phyloP scores from a whole-genome alignment of 2,888 invertebrate genomes.

The Apomyelois bistriatella region DNA sequence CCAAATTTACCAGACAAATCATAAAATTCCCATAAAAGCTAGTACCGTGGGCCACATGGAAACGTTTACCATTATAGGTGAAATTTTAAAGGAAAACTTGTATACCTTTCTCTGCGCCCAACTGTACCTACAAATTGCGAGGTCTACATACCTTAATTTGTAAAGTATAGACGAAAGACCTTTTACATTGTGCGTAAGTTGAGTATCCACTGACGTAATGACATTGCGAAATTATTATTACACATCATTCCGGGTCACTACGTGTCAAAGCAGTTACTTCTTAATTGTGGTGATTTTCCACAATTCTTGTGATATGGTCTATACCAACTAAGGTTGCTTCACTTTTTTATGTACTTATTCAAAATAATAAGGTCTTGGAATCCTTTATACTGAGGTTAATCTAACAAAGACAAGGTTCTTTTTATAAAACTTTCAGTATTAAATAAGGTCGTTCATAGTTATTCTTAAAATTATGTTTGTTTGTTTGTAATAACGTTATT shows the following conservation, averaged over 20 bases:
- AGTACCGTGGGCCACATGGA: too few relatives aligned
- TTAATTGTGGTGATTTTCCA: slow-evolving; percentile 3
- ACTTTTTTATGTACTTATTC: neutral
- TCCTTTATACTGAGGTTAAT: neutral
- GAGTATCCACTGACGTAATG: neutral
- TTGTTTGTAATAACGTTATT: too few relatives aligned
- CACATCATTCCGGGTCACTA: slow-evolving; percentile 1
- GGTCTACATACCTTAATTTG: neutral
- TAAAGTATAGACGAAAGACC: neutral
- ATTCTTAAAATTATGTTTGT: too few relatives aligned
- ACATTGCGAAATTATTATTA: neutral
- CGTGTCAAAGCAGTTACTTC: neutral
- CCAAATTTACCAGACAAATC: too few relatives aligned
- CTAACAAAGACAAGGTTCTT: neutral
- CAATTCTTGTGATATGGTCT: neutral
- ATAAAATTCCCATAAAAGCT: too few relatives aligned
- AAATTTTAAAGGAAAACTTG: too few relatives aligned
- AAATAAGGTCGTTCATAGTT: neutral
- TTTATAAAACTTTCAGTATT: neutral
- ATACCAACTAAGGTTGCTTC: neutral
- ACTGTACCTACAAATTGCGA: too few relatives aligned
- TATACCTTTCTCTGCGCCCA: too few relatives aligned
- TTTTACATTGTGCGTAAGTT: neutral
- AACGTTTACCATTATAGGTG: too few relatives aligned
- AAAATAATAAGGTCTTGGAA: neutral